Conservation (phyloP, 1,140 invertebrate genomes). For the Mactra quadrangularis region DNA sequence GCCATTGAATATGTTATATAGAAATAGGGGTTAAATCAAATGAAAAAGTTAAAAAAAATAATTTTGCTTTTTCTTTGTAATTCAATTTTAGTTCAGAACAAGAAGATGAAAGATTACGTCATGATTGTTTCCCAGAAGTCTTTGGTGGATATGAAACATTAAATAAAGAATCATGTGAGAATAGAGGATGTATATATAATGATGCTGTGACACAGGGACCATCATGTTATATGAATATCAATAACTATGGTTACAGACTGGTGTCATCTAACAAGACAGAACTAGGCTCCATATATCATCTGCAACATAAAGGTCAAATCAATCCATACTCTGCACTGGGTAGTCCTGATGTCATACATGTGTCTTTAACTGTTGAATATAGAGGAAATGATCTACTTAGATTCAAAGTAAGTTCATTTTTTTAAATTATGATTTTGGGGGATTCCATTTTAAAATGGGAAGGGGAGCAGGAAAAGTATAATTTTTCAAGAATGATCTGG, state of each 20-base stretch:
- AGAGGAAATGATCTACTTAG: slow-evolving; percentile 62
- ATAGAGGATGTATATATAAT: slow-evolving; percentile 66
- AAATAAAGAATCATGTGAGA: slow-evolving; percentile 64
- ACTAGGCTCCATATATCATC: slow-evolving; percentile 47
- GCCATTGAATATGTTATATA: no score
- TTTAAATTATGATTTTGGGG: no score
- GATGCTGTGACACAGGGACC: slow-evolving; percentile 54
- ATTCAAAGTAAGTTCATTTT: slow-evolving; percentile 65
- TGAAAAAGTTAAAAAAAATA: no score
- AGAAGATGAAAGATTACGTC: slow-evolving; percentile 57
- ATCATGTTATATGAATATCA: slow-evolving; percentile 65
- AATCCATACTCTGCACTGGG: slow-evolving; percentile 40
- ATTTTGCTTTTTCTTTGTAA: no score
- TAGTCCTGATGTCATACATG: slow-evolving; percentile 54
- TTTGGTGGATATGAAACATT: slow-evolving; percentile 62
- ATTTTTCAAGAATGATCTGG: no score
- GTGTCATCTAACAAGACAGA: slow-evolving; percentile 40
- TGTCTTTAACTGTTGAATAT: slow-evolving; percentile 67
- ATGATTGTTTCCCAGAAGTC: slow-evolving; percentile 73
- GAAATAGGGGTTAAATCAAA: no score
- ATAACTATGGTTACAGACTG: slow-evolving; percentile 66
- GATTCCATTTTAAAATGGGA: no score
- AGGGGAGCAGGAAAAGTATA: no score
- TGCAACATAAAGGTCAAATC: slow-evolving; percentile 13
- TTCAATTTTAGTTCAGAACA: slow-evolving; percentile 38